A percentile compares a stretch with the other conserved stretches of the same genome.
These are phyloP conservation scores for Phenganax stokvisi DNA, from an alignment of 92 coral and sea anemone species.

Conservation along the genomic window DNA sequence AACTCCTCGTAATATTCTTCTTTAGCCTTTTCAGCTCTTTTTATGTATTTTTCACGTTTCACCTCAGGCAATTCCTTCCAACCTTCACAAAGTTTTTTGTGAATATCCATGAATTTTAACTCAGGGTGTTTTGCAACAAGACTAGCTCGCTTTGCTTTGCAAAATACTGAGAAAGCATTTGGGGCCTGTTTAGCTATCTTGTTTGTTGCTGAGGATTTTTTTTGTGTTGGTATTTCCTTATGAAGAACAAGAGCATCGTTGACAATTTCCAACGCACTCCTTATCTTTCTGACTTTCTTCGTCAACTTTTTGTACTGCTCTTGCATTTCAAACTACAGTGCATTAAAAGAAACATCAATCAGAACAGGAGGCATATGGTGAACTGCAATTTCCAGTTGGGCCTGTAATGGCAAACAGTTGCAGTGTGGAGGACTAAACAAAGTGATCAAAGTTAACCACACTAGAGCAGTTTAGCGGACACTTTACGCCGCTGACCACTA, in stretches of 20 bases:
- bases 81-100: conserved; percentile 22
- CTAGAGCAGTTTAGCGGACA: background rate
- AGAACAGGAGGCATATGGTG: too few species aligned
- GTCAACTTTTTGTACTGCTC: conserved; percentile 14
- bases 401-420: background rate
- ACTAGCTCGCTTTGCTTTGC: conserved; percentile 32
- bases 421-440: background rate
- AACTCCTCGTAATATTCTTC: background rate
- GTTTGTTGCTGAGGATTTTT: background rate
- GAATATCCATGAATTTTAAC: background rate
- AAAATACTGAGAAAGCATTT: conserved; percentile 11
- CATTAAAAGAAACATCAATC: too few species aligned
- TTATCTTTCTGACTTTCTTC: conserved; percentile 2
- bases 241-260: conserved; percentile 5
- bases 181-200: background rate
- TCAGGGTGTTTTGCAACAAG: conserved; percentile 26
- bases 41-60: conserved; percentile 16
- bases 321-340: conserved; percentile 5
- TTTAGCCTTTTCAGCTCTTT: conserved; percentile 14
- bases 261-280: conserved; percentile 3
- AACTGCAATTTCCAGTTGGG: too few species aligned
- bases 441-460: too few species aligned
- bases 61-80: conserved; percentile 13
- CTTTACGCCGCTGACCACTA: background rate
- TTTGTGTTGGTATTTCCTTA: background rate